phyloP scores from a whole-genome alignment of 2,888 invertebrate genomes.

The Nasonia oneida region DNA sequence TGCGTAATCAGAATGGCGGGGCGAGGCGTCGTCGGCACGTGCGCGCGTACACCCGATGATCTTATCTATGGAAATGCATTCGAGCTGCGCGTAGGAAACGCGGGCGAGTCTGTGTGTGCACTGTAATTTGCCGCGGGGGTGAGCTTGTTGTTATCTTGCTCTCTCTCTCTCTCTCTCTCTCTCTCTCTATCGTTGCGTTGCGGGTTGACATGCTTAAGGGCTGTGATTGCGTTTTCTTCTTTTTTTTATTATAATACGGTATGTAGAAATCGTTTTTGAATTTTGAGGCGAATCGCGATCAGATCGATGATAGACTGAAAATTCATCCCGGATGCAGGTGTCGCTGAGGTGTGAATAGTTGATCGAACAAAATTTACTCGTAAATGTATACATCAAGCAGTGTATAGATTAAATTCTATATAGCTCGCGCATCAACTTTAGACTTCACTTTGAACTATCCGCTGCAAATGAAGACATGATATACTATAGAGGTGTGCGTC shows the following conservation, averaged over 20 bases:
- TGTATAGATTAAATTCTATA: too few species aligned
- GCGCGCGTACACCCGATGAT: not conserved
- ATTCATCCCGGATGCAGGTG: not conserved
- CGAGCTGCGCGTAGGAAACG: not conserved
- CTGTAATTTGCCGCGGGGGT: not conserved
- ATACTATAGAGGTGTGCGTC: too few species aligned
- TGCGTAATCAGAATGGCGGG: slow-evolving; percentile 4
- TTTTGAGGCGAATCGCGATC: not conserved
- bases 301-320: not conserved
- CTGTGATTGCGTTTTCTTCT: too few species aligned
- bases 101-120: not conserved
- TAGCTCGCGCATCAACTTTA: too few species aligned
- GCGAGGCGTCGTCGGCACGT: slow-evolving; percentile 1
- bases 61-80: slow-evolving; percentile 16
- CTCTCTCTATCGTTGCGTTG: too few species aligned
- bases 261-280: too few species aligned
- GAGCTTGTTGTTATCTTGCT: not conserved
- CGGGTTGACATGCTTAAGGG: too few species aligned
- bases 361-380: not conserved
- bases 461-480: too few species aligned
- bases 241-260: too few species aligned
- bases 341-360: not conserved
- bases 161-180: not conserved
- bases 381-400: too few species aligned
- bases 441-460: too few species aligned